These are phyloP conservation scores for Augiades crinisus DNA, from an alignment of 2,888 invertebrate species.

Conservation along the genomic window DNA sequence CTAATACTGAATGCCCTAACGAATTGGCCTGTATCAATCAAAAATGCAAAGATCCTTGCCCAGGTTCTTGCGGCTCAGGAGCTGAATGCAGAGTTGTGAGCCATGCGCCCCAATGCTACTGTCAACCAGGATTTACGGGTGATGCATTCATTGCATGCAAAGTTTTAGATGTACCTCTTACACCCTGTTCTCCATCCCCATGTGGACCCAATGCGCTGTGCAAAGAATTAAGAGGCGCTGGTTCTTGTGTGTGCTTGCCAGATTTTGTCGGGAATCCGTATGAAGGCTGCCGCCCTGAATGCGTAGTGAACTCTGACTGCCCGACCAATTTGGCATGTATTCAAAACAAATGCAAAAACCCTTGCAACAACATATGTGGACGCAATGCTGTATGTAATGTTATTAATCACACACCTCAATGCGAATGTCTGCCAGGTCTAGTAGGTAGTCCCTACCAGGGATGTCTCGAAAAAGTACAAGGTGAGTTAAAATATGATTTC, in stretches of 20 bases:
- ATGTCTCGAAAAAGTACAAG: slow-evolving; percentile 66
- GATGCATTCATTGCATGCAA: slow-evolving; percentile 83
- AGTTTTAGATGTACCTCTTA: slow-evolving; percentile 67
- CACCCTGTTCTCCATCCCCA: slow-evolving; percentile 86
- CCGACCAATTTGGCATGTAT: slow-evolving; percentile 86
- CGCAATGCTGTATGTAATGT: slow-evolving; percentile 87
- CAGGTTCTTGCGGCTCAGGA: slow-evolving; percentile 86
- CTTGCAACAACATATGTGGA: slow-evolving; percentile 88
- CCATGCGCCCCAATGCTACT: slow-evolving; percentile 88
- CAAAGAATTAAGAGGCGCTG: slow-evolving; percentile 84
- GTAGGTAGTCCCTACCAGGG: slow-evolving; percentile 83
- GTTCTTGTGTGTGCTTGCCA: slow-evolving; percentile 85
- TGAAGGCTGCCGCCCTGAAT: slow-evolving; percentile 89
- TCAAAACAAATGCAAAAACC: slow-evolving; percentile 87
- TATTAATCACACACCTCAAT: slow-evolving; percentile 86
- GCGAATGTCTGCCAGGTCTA: slow-evolving; percentile 84
- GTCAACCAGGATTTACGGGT: slow-evolving; percentile 83
- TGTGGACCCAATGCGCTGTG: slow-evolving; percentile 89
- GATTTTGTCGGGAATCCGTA: slow-evolving; percentile 89
- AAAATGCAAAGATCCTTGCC: slow-evolving; percentile 88
- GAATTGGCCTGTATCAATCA: slow-evolving; percentile 86
- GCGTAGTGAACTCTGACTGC: slow-evolving; percentile 87
- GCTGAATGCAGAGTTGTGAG: slow-evolving; percentile 88
- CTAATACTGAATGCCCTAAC: slow-evolving; percentile 87
- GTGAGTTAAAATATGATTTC: slow-evolving; percentile 47